Evolutionary conservation across 2,113 vertebrate species (phyloP).

Genomic region (Furnarius figulus): DNA sequence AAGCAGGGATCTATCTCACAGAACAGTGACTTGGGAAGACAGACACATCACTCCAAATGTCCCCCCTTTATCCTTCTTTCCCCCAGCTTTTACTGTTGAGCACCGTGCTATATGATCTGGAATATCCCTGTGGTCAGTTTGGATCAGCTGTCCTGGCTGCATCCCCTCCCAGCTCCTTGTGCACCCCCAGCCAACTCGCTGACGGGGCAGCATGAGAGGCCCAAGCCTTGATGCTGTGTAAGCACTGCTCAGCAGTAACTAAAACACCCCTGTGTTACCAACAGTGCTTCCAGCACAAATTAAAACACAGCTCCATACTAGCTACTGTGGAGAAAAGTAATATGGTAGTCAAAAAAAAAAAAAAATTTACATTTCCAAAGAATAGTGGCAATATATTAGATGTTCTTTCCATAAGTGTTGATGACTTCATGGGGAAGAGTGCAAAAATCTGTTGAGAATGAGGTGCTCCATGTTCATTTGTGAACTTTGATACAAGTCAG

Average conservation of each 20-base stretch:
- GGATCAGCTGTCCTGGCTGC: background rate
- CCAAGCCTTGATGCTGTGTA: background rate
- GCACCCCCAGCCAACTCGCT: background rate
- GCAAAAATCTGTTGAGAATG: background rate
- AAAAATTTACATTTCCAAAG: background rate
- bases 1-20: background rate
- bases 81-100: background rate
- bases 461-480: background rate
- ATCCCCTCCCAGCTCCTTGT: background rate
- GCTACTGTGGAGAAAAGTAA: background rate
- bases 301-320: background rate
- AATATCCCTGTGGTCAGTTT: background rate
- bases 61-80: background rate
- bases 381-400: background rate
- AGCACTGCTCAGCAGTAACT: background rate
- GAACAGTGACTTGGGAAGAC: background rate
- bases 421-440: background rate
- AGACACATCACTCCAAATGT: background rate
- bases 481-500: background rate
- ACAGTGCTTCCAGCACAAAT: background rate
- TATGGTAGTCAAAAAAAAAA: no score
- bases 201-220: background rate
- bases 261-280: background rate
- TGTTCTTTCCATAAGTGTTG: background rate
- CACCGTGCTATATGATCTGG: rapidly evolving